Conservation (phyloP, 2,888 invertebrate species). For the Aphrophora alni region DNA sequence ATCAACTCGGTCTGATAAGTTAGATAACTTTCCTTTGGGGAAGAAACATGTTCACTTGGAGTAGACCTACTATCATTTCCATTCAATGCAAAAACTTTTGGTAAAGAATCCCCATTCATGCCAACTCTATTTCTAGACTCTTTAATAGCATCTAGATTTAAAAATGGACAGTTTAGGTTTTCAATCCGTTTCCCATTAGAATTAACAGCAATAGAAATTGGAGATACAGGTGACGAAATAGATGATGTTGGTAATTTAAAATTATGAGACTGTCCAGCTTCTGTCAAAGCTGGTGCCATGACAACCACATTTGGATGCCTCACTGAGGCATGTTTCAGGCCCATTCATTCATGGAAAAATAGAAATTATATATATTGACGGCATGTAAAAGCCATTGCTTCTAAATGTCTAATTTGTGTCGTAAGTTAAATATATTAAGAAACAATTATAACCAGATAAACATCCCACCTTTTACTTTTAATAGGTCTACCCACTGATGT, state of each 20-base stretch:
- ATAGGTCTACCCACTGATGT: no score
- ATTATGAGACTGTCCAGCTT: slow-evolving; percentile 60
- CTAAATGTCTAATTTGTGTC: neutral
- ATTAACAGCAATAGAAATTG: slow-evolving; percentile 38
- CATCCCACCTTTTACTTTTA: neutral
- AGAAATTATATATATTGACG: neutral
- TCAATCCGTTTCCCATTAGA: slow-evolving; percentile 23
- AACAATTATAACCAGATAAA: neutral
- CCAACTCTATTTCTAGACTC: neutral
- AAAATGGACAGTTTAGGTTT: neutral
- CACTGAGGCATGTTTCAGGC: slow-evolving; percentile 57
- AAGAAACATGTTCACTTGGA: neutral
- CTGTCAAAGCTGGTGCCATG: slow-evolving; percentile 95
- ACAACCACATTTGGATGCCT: slow-evolving; percentile 71
- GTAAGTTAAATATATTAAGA: neutral
- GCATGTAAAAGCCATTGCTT: neutral
- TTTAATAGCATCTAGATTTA: neutral
- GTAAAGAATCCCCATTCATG: slow-evolving; percentile 30
- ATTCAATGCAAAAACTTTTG: neutral
- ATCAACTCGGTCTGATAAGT: neutral
- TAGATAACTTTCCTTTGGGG: neutral
- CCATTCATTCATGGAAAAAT: slow-evolving; percentile 53
- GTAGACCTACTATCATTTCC: neutral
- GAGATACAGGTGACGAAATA: slow-evolving; percentile 53
- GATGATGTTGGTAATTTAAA: slow-evolving; percentile 63